Conservation (phyloP, 2,113 vertebrate species). For the Tupaia tana region DNA sequence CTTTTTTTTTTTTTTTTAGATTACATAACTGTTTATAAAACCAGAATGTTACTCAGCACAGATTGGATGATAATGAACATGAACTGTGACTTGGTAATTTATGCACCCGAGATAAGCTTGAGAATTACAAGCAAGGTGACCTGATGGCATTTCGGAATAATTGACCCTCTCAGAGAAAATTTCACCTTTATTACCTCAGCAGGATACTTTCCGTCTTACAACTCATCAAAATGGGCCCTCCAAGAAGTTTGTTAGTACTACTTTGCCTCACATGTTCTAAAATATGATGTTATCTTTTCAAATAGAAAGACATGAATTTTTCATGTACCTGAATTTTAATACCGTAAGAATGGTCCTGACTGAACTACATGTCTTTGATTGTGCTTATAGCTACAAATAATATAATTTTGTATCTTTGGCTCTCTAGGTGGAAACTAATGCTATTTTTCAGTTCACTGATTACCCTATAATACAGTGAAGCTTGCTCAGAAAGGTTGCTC, state of each 20-base stretch:
- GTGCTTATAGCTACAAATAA: slow-evolving; percentile 48
- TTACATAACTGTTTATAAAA: slow-evolving; percentile 37
- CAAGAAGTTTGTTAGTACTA: slow-evolving; percentile 47
- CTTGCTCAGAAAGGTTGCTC: neutral
- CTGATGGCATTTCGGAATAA: slow-evolving; percentile 58
- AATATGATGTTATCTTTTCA: neutral
- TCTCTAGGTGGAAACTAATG: neutral
- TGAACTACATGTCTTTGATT: slow-evolving; percentile 38
- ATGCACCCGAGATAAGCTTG: neutral
- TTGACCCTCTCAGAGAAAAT: slow-evolving; percentile 54
- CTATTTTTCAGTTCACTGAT: neutral
- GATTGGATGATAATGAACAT: slow-evolving; percentile 21
- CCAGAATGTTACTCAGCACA: slow-evolving; percentile 32
- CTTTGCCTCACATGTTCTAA: neutral
- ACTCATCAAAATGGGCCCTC: slow-evolving; percentile 51
- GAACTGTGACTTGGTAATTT: slow-evolving; percentile 54
- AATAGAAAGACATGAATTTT: slow-evolving; percentile 61
- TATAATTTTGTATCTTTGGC: neutral
- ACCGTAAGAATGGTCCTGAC: slow-evolving; percentile 45
- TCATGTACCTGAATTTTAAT: slow-evolving; percentile 52
- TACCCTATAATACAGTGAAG: neutral
- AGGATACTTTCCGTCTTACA: neutral
- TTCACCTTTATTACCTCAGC: slow-evolving; percentile 70
- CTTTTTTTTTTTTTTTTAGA: neutral
- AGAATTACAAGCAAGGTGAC: slow-evolving; percentile 65